These are phyloP conservation scores for Tribolium madens DNA, from an alignment of 1,140 invertebrate species.

Conservation along the genomic window DNA sequence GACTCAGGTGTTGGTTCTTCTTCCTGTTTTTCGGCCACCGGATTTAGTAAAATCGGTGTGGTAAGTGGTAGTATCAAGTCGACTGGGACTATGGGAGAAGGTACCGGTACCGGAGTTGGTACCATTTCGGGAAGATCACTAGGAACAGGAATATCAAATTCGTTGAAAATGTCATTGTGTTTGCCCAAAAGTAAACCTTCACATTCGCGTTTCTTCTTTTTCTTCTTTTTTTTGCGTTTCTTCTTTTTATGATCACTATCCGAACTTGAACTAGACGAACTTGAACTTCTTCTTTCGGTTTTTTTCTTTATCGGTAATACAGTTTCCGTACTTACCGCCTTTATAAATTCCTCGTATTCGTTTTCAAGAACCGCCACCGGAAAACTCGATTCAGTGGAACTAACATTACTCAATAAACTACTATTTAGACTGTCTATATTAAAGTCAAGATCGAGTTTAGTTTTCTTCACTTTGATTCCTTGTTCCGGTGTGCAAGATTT, in stretches of 20 bases:
- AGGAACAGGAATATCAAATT: conserved; percentile 40
- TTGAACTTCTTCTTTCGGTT: conserved; percentile 37
- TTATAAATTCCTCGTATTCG: conserved; percentile 63
- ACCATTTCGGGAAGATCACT: conserved; percentile 39
- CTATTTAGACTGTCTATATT: conserved; percentile 29
- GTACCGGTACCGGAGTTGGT: conserved; percentile 29
- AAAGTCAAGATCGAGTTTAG: conserved; percentile 20
- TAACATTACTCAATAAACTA: conserved; percentile 21
- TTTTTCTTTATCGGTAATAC: conserved; percentile 16
- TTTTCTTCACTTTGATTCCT: conserved; percentile 28
- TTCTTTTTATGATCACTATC: conserved; percentile 42
- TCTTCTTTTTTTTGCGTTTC: conserved; percentile 41
- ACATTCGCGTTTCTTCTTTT: conserved; percentile 38
- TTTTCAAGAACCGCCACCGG: conserved; percentile 54
- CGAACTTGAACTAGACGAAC: conserved; percentile 41
- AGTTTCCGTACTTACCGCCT: conserved; percentile 54
- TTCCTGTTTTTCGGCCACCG: not conserved
- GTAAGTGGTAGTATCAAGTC: not conserved
- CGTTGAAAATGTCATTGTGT: conserved; percentile 27
- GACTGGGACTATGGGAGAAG: conserved; percentile 28
- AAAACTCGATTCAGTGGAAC: conserved; percentile 46
- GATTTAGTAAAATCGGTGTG: conserved; percentile 2
- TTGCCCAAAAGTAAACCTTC: conserved; percentile 15
- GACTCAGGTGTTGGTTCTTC: not conserved
- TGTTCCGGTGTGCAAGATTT: conserved; percentile 3